A percentile compares a stretch with the other conserved stretches of the same genome.
Conservation (phyloP, 2,797 vertebrate genomes). For the Bradypodion ventrale region DNA sequence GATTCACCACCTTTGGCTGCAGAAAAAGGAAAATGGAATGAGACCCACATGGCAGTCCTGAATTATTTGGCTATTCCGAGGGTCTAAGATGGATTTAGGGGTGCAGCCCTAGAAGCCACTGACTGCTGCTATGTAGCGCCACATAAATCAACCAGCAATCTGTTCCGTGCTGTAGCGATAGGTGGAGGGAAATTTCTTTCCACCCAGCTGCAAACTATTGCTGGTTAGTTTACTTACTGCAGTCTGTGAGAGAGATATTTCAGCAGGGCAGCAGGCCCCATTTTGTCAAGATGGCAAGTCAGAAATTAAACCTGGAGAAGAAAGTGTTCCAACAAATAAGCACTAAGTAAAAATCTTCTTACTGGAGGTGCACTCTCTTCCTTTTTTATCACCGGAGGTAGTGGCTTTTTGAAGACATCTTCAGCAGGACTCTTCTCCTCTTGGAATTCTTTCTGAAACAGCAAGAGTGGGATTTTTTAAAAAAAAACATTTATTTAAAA, state of each 20-base stretch:
- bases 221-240: not conserved
- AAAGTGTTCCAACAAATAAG: not conserved
- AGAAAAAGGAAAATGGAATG: constrained; percentile 34
- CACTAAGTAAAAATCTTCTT: constrained; percentile 45
- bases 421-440: constrained; percentile 77
- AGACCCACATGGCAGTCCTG: not conserved
- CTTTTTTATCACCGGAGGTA: constrained; percentile 89
- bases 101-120: not conserved
- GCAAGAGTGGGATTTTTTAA: constrained; percentile 6
- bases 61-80: rapidly evolving
- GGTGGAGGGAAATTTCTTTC: not conserved
- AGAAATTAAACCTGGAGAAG: not conserved
- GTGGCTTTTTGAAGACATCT: constrained; percentile 95
- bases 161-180: not conserved
- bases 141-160: not conserved
- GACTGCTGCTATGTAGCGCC: not conserved
- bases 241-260: not conserved
- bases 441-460: constrained; percentile 73
- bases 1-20: constrained; percentile 92
- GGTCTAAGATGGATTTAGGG: not conserved
- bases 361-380: constrained; percentile 86
- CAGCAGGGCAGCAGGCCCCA: not conserved
- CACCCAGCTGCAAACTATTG: not conserved
- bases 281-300: not conserved
- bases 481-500: no score